These are phyloP conservation scores for Drosophila grimshawi DNA, from an alignment of 1,140 invertebrate genomes.

Conservation along the genomic window DNA sequence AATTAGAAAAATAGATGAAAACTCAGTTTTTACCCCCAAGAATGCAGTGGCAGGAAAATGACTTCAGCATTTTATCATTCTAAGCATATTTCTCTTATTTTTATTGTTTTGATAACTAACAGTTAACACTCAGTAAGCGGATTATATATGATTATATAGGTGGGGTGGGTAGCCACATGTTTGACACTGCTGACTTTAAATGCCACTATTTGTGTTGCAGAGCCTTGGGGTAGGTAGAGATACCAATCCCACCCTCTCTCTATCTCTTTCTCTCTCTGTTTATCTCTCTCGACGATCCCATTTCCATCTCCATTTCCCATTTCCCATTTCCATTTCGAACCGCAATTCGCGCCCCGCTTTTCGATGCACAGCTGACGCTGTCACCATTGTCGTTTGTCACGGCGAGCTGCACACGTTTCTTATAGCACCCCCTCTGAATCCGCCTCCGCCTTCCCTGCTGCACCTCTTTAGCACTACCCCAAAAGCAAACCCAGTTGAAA, in stretches of 20 bases:
- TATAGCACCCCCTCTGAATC: conserved; percentile 4
- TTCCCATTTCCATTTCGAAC: conserved; percentile 50
- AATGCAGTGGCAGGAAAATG: conserved; percentile 2
- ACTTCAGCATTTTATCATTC: not conserved
- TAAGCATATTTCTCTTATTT: not conserved
- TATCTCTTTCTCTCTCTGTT: not conserved
- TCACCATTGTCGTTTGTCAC: conserved; percentile 63
- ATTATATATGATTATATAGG: conserved; percentile 28
- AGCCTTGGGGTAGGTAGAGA: not conserved
- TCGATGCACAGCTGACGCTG: conserved; percentile 52
- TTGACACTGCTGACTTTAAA: conserved; percentile 11
- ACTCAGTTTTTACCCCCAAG: not conserved
- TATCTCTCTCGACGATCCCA: no score
- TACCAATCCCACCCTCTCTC: conserved; percentile 27
- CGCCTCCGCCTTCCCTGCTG: not conserved
- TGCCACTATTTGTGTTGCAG: conserved; percentile 35
- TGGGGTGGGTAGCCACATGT: conserved; percentile 11
- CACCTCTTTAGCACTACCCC: not conserved
- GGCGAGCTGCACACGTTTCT: conserved; percentile 34
- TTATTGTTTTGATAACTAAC: conserved; percentile 12
- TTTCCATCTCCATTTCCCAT: no score
- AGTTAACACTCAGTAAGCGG: conserved; percentile 37
- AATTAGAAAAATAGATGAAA: conserved; percentile 16
- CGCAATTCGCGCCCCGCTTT: conserved; percentile 8
- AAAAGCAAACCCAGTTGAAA: conserved; percentile 14